These are phyloP conservation scores for Psephotus haematonotus DNA, from an alignment of 2,113 vertebrate genomes.

Conservation along the genomic window DNA sequence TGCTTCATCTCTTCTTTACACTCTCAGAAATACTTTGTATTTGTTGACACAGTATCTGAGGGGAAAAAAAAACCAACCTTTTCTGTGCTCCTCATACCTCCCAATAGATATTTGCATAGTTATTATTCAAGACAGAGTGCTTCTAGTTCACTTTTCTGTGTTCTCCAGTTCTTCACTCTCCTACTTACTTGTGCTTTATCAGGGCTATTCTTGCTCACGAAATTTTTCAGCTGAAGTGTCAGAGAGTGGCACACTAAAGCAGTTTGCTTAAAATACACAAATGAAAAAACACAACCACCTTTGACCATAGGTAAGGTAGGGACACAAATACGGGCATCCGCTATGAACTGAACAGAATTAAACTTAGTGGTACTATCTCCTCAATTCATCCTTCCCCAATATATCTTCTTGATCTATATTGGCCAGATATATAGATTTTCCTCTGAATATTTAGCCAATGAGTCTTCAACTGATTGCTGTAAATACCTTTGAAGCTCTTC, in stretches of 20 bases:
- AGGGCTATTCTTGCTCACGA: neutral
- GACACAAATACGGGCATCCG: neutral
- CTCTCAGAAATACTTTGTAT: neutral
- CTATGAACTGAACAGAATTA: neutral
- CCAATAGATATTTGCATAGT: neutral
- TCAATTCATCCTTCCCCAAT: neutral
- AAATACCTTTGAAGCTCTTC: slow-evolving; percentile 70
- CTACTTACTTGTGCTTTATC: neutral
- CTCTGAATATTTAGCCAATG: neutral
- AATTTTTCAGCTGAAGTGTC: neutral
- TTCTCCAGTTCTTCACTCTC: neutral
- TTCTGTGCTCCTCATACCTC: neutral
- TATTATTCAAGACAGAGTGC: neutral
- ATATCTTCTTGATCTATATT: neutral
- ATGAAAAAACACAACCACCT: neutral
- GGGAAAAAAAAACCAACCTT: neutral
- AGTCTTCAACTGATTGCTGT: neutral
- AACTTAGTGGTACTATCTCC: neutral
- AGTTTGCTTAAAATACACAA: neutral
- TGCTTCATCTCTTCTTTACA: neutral
- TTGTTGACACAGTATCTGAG: neutral
- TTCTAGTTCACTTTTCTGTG: neutral
- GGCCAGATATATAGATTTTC: neutral
- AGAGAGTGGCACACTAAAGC: neutral
- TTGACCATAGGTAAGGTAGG: neutral